Percentiles rank a stretch among this genome's conserved stretches.
These are phyloP conservation scores for Aplysina aerophoba DNA, from an alignment of 37 sponge, comb jelly and placozoan species.

Conservation along the genomic window DNA sequence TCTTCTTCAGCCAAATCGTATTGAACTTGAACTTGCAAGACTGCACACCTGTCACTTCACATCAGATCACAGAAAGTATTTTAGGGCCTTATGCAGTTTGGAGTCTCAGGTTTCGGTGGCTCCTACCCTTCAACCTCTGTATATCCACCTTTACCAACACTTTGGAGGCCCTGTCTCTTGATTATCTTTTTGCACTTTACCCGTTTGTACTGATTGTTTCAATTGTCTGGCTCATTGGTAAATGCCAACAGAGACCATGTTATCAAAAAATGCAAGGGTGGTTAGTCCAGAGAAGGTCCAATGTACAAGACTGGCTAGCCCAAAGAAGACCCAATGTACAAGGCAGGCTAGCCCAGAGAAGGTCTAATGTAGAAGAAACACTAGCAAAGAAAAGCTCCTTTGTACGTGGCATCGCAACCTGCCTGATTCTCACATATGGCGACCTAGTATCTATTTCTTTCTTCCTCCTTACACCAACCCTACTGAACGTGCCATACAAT, in stretches of 20 bases:
- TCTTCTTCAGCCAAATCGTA: conserved; percentile 8
- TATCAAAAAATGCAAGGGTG: no score
- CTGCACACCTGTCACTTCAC: not conserved
- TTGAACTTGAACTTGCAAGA: not conserved
- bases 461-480: not conserved
- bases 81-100: not conserved
- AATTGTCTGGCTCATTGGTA: not conserved
- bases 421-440: conserved; percentile 10
- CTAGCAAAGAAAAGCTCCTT: no score
- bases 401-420: not conserved
- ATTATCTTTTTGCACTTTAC: conserved; percentile 58
- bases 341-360: no score
- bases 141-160: not conserved
- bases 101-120: not conserved
- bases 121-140: no score
- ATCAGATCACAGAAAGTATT: not conserved
- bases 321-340: no score
- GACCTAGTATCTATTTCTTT: not conserved
- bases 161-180: conserved; percentile 26
- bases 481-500: not conserved
- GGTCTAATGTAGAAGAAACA: no score
- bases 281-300: no score
- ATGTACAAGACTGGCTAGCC: no score
- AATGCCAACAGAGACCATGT: not conserved
- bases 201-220: conserved; percentile 24